Percentiles rank a stretch among this genome's conserved stretches.
Evolutionary conservation across 2,888 invertebrate species (phyloP).

Genomic region (Conchocele bisecta): DNA sequence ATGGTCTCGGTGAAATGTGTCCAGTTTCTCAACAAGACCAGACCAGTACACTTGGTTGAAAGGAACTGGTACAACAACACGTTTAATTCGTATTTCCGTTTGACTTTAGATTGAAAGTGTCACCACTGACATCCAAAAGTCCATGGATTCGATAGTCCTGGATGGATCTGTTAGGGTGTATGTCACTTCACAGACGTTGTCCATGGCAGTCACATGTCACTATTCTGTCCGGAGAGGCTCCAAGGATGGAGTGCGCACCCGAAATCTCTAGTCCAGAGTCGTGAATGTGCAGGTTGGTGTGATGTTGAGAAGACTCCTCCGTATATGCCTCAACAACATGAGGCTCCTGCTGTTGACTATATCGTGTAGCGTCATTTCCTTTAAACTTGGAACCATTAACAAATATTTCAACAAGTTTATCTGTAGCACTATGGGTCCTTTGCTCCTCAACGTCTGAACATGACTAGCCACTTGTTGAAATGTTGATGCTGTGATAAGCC

Average conservation of each 20-base stretch:
- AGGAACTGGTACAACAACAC: too few species aligned
- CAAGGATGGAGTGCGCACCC: neutral
- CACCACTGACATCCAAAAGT: too few species aligned
- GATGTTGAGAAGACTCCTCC: neutral
- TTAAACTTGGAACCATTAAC: constrained; percentile 6
- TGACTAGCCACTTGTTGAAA: constrained; percentile 1
- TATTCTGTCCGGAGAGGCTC: constrained; percentile 21
- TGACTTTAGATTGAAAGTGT: too few species aligned
- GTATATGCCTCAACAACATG: constrained; percentile 4
- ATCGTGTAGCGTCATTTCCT: constrained; percentile 18
- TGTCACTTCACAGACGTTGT: too few species aligned
- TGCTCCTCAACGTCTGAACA: neutral
- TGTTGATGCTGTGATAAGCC: constrained; percentile 6
- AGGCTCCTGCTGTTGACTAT: constrained; percentile 11
- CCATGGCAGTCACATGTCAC: constrained; percentile 21
- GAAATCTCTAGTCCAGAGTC: constrained; percentile 15
- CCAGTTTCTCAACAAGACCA: too few species aligned
- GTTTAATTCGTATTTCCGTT: too few species aligned
- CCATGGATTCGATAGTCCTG: too few species aligned
- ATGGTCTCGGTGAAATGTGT: too few species aligned
- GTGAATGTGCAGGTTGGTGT: neutral
- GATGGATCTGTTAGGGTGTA: too few species aligned
- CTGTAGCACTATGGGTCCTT: neutral
- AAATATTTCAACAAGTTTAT: constrained; percentile 6
- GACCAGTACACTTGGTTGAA: too few species aligned